Evolutionary conservation across 2,113 vertebrate genomes (phyloP), one percentile per base, ranked within the genome.

Genomic region (Muscicapa adusta): DNA sequence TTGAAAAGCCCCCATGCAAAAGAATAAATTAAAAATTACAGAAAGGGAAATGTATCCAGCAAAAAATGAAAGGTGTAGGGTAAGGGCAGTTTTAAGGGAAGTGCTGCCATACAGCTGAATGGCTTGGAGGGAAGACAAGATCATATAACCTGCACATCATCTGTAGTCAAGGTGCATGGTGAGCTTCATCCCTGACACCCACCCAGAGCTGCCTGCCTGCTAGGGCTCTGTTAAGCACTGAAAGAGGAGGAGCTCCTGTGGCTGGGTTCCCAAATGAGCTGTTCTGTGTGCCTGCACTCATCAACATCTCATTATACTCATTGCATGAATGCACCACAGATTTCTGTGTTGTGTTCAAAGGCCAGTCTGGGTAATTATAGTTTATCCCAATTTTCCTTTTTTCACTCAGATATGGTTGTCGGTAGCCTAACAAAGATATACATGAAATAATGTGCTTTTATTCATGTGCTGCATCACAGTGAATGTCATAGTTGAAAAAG

Each of bases 111-210:
- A 23, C 7, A 50, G 24, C 28, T 53, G 29, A 31, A 24, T 8
- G 65, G 16, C 34, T 26, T 40, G 28, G 24, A 53, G 31, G 36
- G 31, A 91, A 18, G 24, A 29, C 29, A 58, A 36, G 58, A 10
- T 16, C 48, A 10, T 6, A 1, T 1, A 34, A 26, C 23, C 38
- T 53, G n/a, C 20, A 31, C 24, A 18, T 2, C 3, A 14, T 2
- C 63, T 34, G 22, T 24, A 26, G 18, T 33, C 14, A 26, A 18
- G n/a, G 25, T 10, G 3, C 8, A 1, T 8, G 48, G 42, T 36
- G 43, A 84, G 18, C 42, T 53, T 51, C 45, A 8, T 3, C 19
- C 6, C 33, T 14, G 28, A 10, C 42, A n/a, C 8, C 22, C 36
- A 14, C 42, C 36, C 66, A 1, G 47, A 40, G 67, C 42, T 26